Evolutionary conservation across 2,113 vertebrate species (phyloP), one percentile per base, ranked within the genome.

Genomic region (Elephas maximus): DNA sequence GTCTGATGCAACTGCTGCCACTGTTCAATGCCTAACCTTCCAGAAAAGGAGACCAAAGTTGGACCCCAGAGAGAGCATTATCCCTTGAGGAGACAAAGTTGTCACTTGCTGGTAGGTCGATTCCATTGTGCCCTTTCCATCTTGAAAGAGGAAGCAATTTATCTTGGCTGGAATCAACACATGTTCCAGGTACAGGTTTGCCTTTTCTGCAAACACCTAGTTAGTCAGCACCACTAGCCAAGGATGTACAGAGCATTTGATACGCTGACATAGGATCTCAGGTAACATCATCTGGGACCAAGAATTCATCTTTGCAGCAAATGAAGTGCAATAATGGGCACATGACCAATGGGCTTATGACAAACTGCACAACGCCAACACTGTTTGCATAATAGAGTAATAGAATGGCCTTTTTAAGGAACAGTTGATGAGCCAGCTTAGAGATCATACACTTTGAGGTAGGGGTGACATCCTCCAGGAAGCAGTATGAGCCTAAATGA

Each of bases 111-210:
- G 2, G 18, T 44, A 79, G 45, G 20, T 44, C 74, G 6, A 92
- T 48, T 76, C 60, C 26, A 41, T 44, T 74, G 4, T 62, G 21
- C 9, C 9, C 41, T 28, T 81, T 88, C 18, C 24, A 41, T 62
- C 81, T 60, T 87, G 5, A 73, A 90, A 90, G 90, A 90, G 6
- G 44, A 26, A 90, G 41, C 89, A 81, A 87, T 93, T 67, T 20
- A 30, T 44, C n/a, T 21, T 67, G 44, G 24, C 20, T 90, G 21
- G 12, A 83, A 73, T 23, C 21, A 41, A 65, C 17, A 80, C n/a
- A n/a, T 18, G 18, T 41, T 23, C 17, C 14, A 81, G 17, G 6
- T 63, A 45, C 60, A 26, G 37, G 5, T 74, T 92, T 77, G 65
- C n/a, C 65, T 85, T 95, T 44, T 15, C 14, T 88, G 2, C 17